These are phyloP conservation scores for Heliconius ethilla DNA, from an alignment of 2,888 invertebrate species.

Conservation along the genomic window DNA sequence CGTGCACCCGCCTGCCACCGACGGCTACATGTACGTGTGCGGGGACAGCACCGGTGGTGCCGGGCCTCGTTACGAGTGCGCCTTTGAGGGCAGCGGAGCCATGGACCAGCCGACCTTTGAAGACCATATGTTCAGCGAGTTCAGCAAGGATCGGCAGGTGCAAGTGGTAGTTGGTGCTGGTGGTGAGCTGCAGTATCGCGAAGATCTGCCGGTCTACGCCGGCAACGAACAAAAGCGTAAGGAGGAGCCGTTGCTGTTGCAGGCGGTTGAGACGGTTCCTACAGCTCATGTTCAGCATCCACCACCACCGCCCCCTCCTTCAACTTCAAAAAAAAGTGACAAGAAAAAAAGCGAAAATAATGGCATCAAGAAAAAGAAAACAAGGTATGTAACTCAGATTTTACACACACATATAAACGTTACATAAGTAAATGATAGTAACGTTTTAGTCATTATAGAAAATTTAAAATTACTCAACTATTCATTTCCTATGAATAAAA, in stretches of 20 bases:
- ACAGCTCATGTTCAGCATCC: constrained; percentile 57
- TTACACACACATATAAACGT: neutral
- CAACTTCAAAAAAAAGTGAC: constrained; percentile 86
- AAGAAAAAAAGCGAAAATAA: constrained; percentile 92
- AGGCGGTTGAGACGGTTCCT: constrained; percentile 65
- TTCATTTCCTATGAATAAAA: neutral
- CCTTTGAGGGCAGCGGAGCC: constrained; percentile 63
- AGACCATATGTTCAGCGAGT: constrained; percentile 91
- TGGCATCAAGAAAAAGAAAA: constrained; percentile 95
- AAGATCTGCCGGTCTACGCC: constrained; percentile 70
- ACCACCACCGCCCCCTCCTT: constrained; percentile 67
- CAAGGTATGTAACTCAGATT: constrained; percentile 83
- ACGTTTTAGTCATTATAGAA: neutral
- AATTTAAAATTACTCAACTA: neutral
- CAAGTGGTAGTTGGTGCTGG: constrained; percentile 77
- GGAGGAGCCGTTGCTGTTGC: constrained; percentile 73
- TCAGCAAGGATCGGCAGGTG: constrained; percentile 81
- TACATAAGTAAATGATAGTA: neutral
- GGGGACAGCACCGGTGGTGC: constrained; percentile 62
- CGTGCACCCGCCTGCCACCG: constrained; percentile 74
- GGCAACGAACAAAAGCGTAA: constrained; percentile 64
- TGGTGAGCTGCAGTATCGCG: constrained; percentile 79
- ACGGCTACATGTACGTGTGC: constrained; percentile 79
- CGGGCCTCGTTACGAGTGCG: constrained; percentile 72
- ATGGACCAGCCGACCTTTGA: constrained; percentile 89